phyloP scores from a whole-genome alignment of 1,140 invertebrate species.

The Pomacea maculata region DNA sequence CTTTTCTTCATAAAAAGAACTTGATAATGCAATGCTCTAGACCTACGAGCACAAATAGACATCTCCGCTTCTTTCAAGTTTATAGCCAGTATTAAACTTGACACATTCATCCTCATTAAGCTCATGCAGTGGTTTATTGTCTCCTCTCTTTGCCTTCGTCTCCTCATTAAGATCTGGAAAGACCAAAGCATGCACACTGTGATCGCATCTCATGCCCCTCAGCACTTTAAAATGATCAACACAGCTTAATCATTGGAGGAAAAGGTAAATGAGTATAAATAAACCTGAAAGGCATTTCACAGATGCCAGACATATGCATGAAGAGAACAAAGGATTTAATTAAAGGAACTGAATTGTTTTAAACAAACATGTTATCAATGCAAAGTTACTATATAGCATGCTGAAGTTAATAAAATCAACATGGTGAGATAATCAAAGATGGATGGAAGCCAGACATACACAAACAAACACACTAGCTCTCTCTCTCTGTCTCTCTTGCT shows the following conservation, averaged over 20 bases:
- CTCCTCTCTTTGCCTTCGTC: constrained; percentile 21
- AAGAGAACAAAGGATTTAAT: too few relatives aligned
- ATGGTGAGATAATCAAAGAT: too few relatives aligned
- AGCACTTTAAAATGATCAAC: too few relatives aligned
- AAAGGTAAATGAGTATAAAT: too few relatives aligned
- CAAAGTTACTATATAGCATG: too few relatives aligned
- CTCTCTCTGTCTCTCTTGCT: too few relatives aligned
- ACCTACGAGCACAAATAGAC: constrained; percentile 56
- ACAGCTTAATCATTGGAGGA: too few relatives aligned
- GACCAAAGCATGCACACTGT: neutral
- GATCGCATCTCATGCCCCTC: too few relatives aligned
- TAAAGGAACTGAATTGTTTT: too few relatives aligned
- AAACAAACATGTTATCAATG: too few relatives aligned
- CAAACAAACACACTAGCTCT: neutral
- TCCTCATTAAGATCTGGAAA: constrained; percentile 12
- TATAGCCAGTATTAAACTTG: constrained; percentile 41
- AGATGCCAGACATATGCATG: neutral
- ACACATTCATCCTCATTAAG: constrained; percentile 49
- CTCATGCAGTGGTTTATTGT: constrained; percentile 35
- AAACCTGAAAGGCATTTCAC: neutral
- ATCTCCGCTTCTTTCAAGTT: constrained; percentile 48
- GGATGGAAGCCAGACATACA: too few relatives aligned
- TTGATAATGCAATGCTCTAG: neutral
- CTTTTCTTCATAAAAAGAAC: neutral
- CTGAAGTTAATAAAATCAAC: too few relatives aligned